Evolutionary conservation across 2,888 invertebrate species (phyloP).

Genomic region (Alentia gelatinosa): DNA sequence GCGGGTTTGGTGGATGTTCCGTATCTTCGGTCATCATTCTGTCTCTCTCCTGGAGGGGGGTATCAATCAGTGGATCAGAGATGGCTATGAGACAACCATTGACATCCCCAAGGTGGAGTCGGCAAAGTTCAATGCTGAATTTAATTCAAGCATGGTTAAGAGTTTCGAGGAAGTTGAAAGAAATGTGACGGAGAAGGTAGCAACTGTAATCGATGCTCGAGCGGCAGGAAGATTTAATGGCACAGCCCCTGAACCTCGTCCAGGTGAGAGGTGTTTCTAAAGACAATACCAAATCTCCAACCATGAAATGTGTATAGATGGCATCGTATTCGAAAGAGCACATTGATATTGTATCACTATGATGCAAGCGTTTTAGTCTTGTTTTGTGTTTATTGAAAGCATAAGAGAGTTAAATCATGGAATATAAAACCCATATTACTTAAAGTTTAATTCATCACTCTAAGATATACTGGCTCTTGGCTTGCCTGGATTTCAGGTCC

Average conservation of each 20-base stretch:
- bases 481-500: too few relatives aligned
- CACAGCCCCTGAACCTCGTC: conserved; percentile 74
- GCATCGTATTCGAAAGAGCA: too few relatives aligned
- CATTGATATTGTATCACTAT: too few relatives aligned
- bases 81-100: conserved; percentile 64
- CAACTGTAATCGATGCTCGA: conserved; percentile 74
- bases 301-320: too few relatives aligned
- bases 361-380: background rate
- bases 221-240: conserved; percentile 75
- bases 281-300: too few relatives aligned
- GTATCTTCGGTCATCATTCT: conserved; percentile 73
- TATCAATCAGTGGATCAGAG: conserved; percentile 71
- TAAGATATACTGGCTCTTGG: too few relatives aligned
- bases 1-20: conserved; percentile 77
- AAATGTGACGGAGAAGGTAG: conserved; percentile 67
- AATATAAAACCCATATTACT: too few relatives aligned
- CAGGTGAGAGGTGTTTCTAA: conserved; percentile 75
- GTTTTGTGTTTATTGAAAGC: too few relatives aligned
- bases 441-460: too few relatives aligned
- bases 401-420: too few relatives aligned
- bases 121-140: conserved; percentile 67
- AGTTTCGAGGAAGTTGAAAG: conserved; percentile 72
- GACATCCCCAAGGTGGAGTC: conserved; percentile 57
- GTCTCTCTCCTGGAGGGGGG: conserved; percentile 77
- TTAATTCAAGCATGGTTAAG: conserved; percentile 68